Evolutionary conservation across 2,888 invertebrate genomes (phyloP).

Genomic region (Patella pellucida): DNA sequence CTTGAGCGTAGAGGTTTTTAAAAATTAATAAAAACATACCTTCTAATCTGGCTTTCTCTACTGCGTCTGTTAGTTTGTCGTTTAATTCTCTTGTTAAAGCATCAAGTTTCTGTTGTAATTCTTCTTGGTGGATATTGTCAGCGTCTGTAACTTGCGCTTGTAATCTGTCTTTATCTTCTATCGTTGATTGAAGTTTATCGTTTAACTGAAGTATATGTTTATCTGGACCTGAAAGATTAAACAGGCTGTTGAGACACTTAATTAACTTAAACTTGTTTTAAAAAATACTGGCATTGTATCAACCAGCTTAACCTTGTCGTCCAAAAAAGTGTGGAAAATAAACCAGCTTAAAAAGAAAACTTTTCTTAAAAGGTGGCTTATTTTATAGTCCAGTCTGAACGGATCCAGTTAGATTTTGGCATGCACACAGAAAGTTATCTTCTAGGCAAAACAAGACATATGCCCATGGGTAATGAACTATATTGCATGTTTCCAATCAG

Average conservation of each 20-base stretch:
- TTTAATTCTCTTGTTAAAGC: slow-evolving; percentile 49
- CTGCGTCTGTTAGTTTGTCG: slow-evolving; percentile 53
- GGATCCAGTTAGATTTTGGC: no score
- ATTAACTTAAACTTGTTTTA: no score
- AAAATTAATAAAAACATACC: slow-evolving; percentile 39
- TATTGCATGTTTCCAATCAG: neutral
- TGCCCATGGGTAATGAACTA: no score
- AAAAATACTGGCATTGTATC: no score
- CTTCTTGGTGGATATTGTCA: slow-evolving; percentile 52
- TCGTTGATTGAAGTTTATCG: slow-evolving; percentile 58
- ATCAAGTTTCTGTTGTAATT: slow-evolving; percentile 49
- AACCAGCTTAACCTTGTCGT: no score
- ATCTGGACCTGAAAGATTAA: slow-evolving; percentile 51
- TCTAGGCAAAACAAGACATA: no score
- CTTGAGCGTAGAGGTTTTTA: neutral
- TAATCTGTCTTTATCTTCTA: slow-evolving; percentile 58
- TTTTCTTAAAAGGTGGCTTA: no score
- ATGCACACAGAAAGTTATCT: no score
- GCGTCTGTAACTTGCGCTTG: slow-evolving; percentile 49
- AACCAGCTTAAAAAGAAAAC: no score
- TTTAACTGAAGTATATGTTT: slow-evolving; percentile 60
- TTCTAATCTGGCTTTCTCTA: slow-evolving; percentile 61
- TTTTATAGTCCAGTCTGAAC: no score
- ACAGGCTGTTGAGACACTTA: no score
- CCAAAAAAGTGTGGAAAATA: no score